Evolutionary conservation across 2,888 invertebrate genomes (phyloP).

Genomic region (Acleris laterana): DNA sequence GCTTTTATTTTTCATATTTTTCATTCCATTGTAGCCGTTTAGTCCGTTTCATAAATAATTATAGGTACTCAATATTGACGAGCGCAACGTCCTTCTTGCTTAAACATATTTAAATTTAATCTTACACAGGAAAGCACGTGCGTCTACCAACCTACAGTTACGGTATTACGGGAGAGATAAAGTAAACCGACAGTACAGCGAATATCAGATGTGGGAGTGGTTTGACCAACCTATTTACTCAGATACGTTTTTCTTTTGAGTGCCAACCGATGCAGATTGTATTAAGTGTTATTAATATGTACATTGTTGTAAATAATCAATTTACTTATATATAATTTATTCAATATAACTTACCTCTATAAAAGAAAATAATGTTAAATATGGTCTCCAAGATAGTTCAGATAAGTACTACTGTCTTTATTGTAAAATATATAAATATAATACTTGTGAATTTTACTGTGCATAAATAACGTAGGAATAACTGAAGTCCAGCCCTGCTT

Average conservation of each 20-base stretch:
- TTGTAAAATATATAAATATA: no score
- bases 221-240: no score
- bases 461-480: no score
- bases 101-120: conserved; percentile 54
- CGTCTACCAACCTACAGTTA: conserved; percentile 33
- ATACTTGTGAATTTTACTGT: no score
- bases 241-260: background rate
- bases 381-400: no score
- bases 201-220: no score
- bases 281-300: background rate
- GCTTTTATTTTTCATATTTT: background rate
- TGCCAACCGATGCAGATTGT: background rate
- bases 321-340: background rate
- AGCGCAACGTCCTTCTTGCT: conserved; percentile 42
- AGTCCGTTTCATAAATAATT: conserved; percentile 39
- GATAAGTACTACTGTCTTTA: no score
- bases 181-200: background rate
- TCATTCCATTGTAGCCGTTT: conserved; percentile 28
- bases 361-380: no score
- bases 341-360: background rate
- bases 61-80: conserved; percentile 28
- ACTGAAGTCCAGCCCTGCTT: no score
- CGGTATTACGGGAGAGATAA: conserved; percentile 15
- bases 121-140: conserved; percentile 46
- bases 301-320: background rate